Evolutionary conservation across 2,888 invertebrate genomes (phyloP).

Genomic region (Falcaria lacertinaria): DNA sequence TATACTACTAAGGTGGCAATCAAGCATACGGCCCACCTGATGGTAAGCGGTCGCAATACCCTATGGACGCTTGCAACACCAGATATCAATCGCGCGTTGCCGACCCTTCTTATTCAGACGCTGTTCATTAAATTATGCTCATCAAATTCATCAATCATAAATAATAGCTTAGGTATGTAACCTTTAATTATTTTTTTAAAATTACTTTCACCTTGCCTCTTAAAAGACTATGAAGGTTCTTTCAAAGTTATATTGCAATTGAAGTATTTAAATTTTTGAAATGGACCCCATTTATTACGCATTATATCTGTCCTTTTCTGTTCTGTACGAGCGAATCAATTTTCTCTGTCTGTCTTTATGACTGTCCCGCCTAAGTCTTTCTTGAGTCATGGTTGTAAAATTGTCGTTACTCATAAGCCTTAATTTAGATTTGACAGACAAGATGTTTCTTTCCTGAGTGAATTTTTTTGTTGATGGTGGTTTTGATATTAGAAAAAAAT

Average conservation of each 20-base stretch:
- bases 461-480: too few species aligned
- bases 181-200: too few species aligned
- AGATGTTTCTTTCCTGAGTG: conserved; percentile 10
- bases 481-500: neutral
- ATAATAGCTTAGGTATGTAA: too few species aligned
- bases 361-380: conserved; percentile 13
- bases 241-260: neutral
- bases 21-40: too few species aligned
- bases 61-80: too few species aligned
- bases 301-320: conserved; percentile 7
- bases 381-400: conserved; percentile 25
- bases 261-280: neutral
- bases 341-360: conserved; percentile 6
- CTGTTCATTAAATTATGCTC: too few species aligned
- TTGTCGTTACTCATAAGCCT: conserved; percentile 25
- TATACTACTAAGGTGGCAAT: too few species aligned
- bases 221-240: neutral
- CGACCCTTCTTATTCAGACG: too few species aligned
- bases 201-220: neutral
- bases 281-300: conserved; percentile 7
- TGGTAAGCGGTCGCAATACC: too few species aligned
- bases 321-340: neutral
- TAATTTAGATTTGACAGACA: conserved; percentile 26
- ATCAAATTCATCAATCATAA: too few species aligned
- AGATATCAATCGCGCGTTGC: too few species aligned